Base-by-base conservation (phyloP, 2,113 vertebrate genomes). In the Dicerorhinus sumatrensis region DNA sequence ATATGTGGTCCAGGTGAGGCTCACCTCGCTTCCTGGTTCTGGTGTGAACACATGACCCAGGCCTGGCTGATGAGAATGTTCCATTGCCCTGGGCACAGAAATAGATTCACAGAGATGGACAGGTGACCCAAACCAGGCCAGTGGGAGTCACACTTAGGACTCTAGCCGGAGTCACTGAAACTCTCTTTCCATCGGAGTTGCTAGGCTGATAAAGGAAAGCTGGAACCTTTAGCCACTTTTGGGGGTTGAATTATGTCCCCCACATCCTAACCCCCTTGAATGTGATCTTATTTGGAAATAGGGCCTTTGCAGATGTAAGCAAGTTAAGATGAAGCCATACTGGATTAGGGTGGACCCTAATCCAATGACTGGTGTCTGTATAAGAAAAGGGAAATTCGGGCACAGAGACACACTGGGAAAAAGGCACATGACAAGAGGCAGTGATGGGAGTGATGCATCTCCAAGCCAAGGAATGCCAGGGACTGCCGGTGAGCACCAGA, bases 401-500 rank as follows among this genome's bases (percentile, higher is more conserved):
- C 36, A 42, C 36, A 70, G 82, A 48, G 69, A 46, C 16, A 14
- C 8, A 2, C 10, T 10, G 29, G 81, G 33, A 39, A 54, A 56
- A 69, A 5, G 21, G 65, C 58, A 5, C 21, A 0, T 2, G 65
- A 54, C 46, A 48, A 51, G 81, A 63, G 42, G 70, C 14, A 58
- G 69, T 48, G 62, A 33, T 0, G 21, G 5, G 31, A 65, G 56
- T 10, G 13, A 2, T 0, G 21, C 39, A 1, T 18, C 23, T 31
- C 2, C 73, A 8, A 73, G 84, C 42, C n/a, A 29, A 23, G 54
- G 23, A 12, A 2, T 27, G 3, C 62, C 23, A 27, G 63, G 54
- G 20, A 4, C 1, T 8, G 58, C 65, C 48, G 7, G 29, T 0
- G 8, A 20, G 8, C 7, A 2, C 73, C 16, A 0, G 29, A 27